Evolutionary conservation across 2,113 vertebrate species (phyloP), one percentile per base, ranked within the genome.

Genomic region (Leptosomus discolor): DNA sequence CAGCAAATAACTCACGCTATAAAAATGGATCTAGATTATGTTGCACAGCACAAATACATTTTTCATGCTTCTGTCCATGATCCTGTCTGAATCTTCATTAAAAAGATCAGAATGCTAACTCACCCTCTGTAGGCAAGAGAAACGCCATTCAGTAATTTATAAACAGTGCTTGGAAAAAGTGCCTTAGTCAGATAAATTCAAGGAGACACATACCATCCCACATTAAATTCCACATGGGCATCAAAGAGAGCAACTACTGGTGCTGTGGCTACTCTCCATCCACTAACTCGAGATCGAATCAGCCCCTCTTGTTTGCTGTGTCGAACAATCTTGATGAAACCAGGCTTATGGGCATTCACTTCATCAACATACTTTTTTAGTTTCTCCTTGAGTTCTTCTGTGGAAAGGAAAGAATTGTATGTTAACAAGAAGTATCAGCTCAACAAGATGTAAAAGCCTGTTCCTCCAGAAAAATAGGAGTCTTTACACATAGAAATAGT

Each of bases 181-280:
- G 9, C n/a, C n/a, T 71, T 36, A 16, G 12, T 41, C 39, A 78
- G 58, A 73, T 6, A 36, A 78, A 50, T 9, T 24, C 30, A 45
- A 90, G 58, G 16, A 63, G 51, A 69, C 43, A 98, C 98, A 90
- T 98, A 99, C 99, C 99, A 99, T 87, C 99, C 99, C 71, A 99
- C 98, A 23, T 98, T 99, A 97, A 99, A 99, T 95, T 99, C 99
- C 75, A 99, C 99, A 2, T 99, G 99, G 94, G 99, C 99, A 91
- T 99, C 99, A 43, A 99, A 99, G 70, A 99, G 98, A 3, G 99
- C 99, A 34, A 99, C 99, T 3, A 99, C 99, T 0, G 99, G 99
- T 3, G 99, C 99, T 0, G 99, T 98, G 63, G 99, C 99, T 0
- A 95, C 99, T 79, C 99, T 98, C 99, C 99, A 99, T 53, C 99